Conservation (phyloP, 2,888 invertebrate genomes). For the Lasioglossum zephyrum region DNA sequence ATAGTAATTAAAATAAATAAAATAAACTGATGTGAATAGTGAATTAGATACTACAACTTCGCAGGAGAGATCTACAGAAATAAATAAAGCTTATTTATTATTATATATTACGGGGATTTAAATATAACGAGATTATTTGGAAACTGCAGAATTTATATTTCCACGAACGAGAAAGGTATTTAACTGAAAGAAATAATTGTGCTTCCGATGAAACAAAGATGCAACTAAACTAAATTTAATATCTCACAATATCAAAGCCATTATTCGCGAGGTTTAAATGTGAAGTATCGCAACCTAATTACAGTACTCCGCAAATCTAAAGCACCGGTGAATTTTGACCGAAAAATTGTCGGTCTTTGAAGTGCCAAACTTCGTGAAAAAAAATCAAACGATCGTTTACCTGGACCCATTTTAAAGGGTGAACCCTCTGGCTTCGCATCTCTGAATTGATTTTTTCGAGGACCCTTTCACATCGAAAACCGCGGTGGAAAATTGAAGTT, state of each 20-base stretch:
- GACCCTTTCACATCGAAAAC: not conserved
- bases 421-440: not conserved
- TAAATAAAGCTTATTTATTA: not conserved
- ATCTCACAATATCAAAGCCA: not conserved
- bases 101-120: not conserved
- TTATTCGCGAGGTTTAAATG: not conserved
- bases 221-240: not conserved
- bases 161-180: not conserved
- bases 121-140: not conserved
- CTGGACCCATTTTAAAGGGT: not conserved
- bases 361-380: not conserved
- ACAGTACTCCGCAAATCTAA: not conserved
- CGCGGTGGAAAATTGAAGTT: not conserved
- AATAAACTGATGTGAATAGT: not conserved
- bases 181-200: not conserved
- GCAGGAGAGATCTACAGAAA: not conserved
- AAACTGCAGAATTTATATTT: not conserved
- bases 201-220: not conserved
- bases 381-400: not conserved
- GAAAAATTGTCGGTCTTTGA: not conserved
- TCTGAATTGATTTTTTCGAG: not conserved
- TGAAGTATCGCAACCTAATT: not conserved
- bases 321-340: not conserved
- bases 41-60: not conserved
- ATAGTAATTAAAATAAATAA: not conserved